Evolutionary conservation across 1,140 invertebrate genomes (phyloP).

Genomic region (Heliothis subflexa): DNA sequence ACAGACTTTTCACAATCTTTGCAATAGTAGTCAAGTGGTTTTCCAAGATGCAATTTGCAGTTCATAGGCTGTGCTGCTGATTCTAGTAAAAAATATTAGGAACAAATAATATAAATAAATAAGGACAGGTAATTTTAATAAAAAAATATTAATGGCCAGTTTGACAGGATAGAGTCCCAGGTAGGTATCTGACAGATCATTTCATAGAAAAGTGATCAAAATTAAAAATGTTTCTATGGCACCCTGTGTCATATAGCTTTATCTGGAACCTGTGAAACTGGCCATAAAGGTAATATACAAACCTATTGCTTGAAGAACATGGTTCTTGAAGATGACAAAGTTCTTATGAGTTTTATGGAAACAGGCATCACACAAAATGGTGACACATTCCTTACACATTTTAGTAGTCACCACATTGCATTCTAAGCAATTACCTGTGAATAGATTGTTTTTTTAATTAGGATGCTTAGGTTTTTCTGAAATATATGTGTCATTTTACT

Average conservation of each 20-base stretch:
- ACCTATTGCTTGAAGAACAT: slow-evolving; percentile 72
- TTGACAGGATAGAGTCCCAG: background rate
- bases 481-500: background rate
- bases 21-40: slow-evolving; percentile 78
- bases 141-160: background rate
- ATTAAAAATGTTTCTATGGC: too few relatives aligned
- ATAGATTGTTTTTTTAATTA: background rate
- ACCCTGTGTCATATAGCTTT: too few relatives aligned
- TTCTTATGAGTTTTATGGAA: slow-evolving; percentile 79
- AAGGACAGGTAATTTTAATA: too few relatives aligned
- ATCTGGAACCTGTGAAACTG: background rate
- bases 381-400: slow-evolving; percentile 77
- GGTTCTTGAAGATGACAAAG: slow-evolving; percentile 77
- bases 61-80: slow-evolving; percentile 50
- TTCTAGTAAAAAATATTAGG: slow-evolving; percentile 48
- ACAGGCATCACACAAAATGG: slow-evolving; percentile 71
- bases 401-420: slow-evolving; percentile 67
- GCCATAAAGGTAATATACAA: slow-evolving; percentile 44
- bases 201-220: too few relatives aligned
- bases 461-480: too few relatives aligned
- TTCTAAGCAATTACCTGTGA: slow-evolving; percentile 72
- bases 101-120: too few relatives aligned
- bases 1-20: slow-evolving; percentile 74
- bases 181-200: too few relatives aligned
- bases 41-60: slow-evolving; percentile 72